These are phyloP conservation scores for Ostrea denselamellosa DNA, from an alignment of 1,140 invertebrate genomes.

Conservation along the genomic window DNA sequence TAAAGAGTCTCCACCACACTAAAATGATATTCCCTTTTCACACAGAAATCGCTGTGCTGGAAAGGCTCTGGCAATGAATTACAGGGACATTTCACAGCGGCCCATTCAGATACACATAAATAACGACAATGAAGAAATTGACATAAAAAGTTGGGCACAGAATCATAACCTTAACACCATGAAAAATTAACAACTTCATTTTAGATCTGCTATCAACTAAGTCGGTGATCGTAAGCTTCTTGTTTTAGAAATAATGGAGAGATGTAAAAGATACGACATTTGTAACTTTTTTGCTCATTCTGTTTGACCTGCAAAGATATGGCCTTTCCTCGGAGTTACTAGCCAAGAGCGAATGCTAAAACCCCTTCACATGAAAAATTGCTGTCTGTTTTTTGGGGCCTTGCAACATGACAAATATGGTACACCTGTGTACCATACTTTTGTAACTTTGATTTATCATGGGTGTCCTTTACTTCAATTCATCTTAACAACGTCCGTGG, in stretches of 20 bases:
- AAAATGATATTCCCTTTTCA: constrained; percentile 12
- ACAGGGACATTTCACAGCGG: not conserved
- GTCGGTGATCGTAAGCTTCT: not conserved
- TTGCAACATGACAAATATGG: constrained; percentile 24
- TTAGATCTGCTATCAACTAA: not conserved
- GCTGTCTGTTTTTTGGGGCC: not conserved
- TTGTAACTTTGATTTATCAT: not conserved
- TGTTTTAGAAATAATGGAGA: not conserved
- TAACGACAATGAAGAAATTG: constrained; percentile 10
- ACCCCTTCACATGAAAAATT: not conserved
- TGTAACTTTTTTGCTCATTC: not conserved
- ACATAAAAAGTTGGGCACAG: constrained; percentile 20
- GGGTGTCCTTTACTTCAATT: not conserved
- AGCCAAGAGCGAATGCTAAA: not conserved
- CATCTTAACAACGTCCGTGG: not conserved
- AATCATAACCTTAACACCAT: constrained; percentile 29
- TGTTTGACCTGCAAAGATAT: not conserved
- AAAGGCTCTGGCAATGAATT: not conserved
- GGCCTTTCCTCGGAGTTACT: not conserved
- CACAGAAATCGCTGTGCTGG: constrained; percentile 33
- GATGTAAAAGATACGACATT: not conserved
- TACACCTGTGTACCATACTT: constrained; percentile 7
- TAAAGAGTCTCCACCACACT: not conserved
- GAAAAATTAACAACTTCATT: not conserved
- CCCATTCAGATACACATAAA: constrained; percentile 13